Evolutionary conservation across 2,888 invertebrate species (phyloP), one percentile per base, ranked within the genome.

Genomic region (Stenchaetothrips biformis): DNA sequence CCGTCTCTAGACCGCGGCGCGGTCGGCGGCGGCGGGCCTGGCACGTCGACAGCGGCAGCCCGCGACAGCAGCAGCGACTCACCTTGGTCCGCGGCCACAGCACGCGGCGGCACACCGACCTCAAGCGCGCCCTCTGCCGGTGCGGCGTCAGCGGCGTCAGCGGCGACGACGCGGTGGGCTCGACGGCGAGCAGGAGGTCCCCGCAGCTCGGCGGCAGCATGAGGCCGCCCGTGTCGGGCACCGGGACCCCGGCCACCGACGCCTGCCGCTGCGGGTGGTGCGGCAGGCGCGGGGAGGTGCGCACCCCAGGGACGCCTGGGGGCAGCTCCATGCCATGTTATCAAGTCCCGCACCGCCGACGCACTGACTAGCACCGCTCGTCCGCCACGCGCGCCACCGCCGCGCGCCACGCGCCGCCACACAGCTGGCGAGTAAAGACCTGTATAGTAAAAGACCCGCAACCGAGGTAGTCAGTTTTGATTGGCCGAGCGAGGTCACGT

Each of bases 91-190:
- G 7, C 25, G 67, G 21, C 67, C 25, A 74, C 25, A 74, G 67
- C 67, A 74, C 67, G 25, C 67, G 67, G 11, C 67, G 67, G 25
- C 67, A 74, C 67, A 74, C 67, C 21, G 67, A 74, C 67, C 25
- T n/a, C 11, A 74, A 25, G 25, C 67, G 67, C 21, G 67, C 67
- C 21, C 67, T 21, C 25, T 16, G 67, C 67, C 21, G 7, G 9
- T 7, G 67, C 25, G 67, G 25, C 67, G 21, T 7, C 67, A 9
- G 67, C 67, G 67, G 9, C 21, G 25, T 25, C 25, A 53, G 53
- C 21, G 67, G 67, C 67, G 67, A 7, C 67, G 67, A 7, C 62
- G 62, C n/a, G 62, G 53, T 9, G 67, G 53, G 67, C 67, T 67
- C 21, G n/a, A 67, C 67, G n/a, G 67, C 21, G 67, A 74, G 25